Base-by-base conservation (phyloP, 1,140 invertebrate species). In the Aethina tumida region DNA sequence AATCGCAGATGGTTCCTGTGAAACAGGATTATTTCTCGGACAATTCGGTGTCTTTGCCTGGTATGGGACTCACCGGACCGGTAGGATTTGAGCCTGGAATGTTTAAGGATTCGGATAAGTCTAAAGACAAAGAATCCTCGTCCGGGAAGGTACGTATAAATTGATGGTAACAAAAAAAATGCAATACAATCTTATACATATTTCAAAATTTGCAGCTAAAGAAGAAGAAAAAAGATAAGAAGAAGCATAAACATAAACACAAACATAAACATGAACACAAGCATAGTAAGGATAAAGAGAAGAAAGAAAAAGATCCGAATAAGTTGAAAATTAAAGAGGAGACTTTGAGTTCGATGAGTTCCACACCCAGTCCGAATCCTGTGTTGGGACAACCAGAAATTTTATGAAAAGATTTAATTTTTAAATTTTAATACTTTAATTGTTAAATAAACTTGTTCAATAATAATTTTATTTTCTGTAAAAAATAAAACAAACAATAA, bases 211-310 rank as follows among this genome's bases (percentile, higher is more conserved):
- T 64, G 47, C 52, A 79, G 73, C 63, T 72, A 44, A 84, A 86
- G 56, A 84, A 86, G 54, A 84, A 87, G 60, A 84, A 86, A 52
- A 84, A 87, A 51, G 78, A 87, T 34, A 86, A 85, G 53, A 81
- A 86, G 60, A 84, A 84, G 52, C 77, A 84, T 47, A 83, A 82
- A 55, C 78, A 84, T 45, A 82, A 77, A 50, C 73, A 83, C 49
- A 81, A 83, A 45, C 77, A 81, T 47, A 79, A 80, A 45, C 81
- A 84, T 58, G 77, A 79, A 50, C 79, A 75, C 55, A 72, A 81
- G 44, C 75, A 81, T 45, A 76, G 75, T 43, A 62, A 68, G 34
- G 63, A 59, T 21, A 68, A 70, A 42, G 62, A 63, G 9, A 64
- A 68, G 43, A 65, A 69, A 26, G 59, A 65, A 16, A 61, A 61